Conservation (phyloP, 2,797 vertebrate species). For the Taenioides sp. region DNA sequence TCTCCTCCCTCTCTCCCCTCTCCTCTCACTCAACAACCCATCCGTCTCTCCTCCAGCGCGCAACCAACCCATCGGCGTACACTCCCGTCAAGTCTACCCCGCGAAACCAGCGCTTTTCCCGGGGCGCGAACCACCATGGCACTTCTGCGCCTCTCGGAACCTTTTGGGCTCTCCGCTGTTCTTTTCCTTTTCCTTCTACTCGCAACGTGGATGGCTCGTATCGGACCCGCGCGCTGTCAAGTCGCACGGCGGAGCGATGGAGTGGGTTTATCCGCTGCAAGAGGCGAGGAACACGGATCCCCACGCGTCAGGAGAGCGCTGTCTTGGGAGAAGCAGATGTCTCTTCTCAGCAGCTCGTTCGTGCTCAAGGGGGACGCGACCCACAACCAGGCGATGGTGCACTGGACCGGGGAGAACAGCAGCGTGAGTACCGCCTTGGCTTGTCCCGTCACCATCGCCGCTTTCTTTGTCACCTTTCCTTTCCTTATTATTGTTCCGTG, state of each 20-base stretch:
- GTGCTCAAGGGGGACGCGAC: constrained; percentile 95
- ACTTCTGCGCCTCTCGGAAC: constrained; percentile 53
- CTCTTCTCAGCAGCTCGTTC: constrained; percentile 93
- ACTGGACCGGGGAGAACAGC: constrained; percentile 99
- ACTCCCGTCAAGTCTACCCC: constrained; percentile 67
- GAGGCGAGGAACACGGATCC: constrained; percentile 36
- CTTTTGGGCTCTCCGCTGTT: constrained; percentile 66
- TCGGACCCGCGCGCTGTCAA: constrained; percentile 66
- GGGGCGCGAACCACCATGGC: constrained; percentile 69
- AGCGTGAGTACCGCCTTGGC: constrained; percentile 82
- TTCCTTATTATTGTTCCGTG: constrained; percentile 51
- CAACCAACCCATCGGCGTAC: constrained; percentile 61
- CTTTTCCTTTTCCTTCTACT: not conserved
- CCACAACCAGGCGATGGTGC: constrained; percentile 99
- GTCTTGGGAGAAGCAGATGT: constrained; percentile 79
- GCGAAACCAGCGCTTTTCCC: constrained; percentile 64
- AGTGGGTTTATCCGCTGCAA: constrained; percentile 34
- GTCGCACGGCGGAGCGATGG: constrained; percentile 55
- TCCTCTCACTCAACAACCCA: constrained; percentile 53
- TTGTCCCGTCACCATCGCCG: constrained; percentile 36
- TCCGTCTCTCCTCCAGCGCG: constrained; percentile 63
- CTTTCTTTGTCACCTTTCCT: constrained; percentile 49
- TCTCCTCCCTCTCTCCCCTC: constrained; percentile 29
- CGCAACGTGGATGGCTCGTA: constrained; percentile 63
- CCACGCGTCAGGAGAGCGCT: constrained; percentile 76